phyloP scores from a whole-genome alignment of 2,888 invertebrate species.

The Chromoteleia sp. region DNA sequence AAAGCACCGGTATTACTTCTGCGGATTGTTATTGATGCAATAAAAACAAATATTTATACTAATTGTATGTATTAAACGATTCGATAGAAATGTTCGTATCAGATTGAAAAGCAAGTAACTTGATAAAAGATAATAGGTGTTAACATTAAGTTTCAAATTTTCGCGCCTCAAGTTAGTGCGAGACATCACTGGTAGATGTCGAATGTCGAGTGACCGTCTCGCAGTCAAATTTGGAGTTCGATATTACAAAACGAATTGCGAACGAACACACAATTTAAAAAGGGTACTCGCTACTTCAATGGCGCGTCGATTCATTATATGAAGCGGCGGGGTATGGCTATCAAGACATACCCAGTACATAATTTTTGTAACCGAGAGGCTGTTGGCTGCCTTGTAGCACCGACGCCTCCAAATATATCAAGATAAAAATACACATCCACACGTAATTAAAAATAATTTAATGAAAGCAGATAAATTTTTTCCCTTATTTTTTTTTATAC shows the following conservation, averaged over 20 bases:
- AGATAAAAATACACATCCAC: no score
- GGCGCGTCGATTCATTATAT: slow-evolving; percentile 86
- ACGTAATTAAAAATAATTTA: no score
- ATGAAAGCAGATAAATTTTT: no score
- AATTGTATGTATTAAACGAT: no score
- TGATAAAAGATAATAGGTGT: no score
- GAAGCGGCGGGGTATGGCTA: slow-evolving; percentile 91
- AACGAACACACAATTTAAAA: slow-evolving; percentile 73
- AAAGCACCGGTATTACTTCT: no score
- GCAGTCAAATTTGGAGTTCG: not conserved
- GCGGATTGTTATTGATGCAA: no score
- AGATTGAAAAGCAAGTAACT: no score
- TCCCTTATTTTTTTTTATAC: no score
- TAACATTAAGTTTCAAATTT: slow-evolving; percentile 8
- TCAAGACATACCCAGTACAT: slow-evolving; percentile 94
- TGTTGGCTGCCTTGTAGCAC: slow-evolving; percentile 90
- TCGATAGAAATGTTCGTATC: no score
- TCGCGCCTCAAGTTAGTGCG: slow-evolving; percentile 3
- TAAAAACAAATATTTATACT: no score
- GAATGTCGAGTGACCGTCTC: not conserved
- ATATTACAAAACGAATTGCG: not conserved
- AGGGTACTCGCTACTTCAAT: slow-evolving; percentile 88
- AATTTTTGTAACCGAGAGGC: slow-evolving; percentile 90
- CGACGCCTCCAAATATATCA: slow-evolving; percentile 89
- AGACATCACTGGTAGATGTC: slow-evolving; percentile 4